Percentiles rank a stretch among this genome's conserved stretches.
Evolutionary conservation across 2,797 vertebrate genomes (phyloP).

Genomic region (Choloepus didactylus): DNA sequence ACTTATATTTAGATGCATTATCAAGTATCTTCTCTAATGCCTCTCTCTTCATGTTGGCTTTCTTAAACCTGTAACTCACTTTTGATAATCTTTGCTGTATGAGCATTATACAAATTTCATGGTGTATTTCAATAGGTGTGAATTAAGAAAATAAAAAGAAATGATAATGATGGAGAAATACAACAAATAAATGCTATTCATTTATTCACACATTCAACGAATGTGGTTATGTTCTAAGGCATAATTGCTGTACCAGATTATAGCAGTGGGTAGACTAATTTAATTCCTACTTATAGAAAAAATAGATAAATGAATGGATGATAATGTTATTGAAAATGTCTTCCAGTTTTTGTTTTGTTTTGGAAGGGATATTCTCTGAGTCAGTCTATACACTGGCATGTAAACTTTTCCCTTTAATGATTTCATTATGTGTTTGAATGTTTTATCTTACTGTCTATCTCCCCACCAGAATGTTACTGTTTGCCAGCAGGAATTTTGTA

Average conservation of each 20-base stretch:
- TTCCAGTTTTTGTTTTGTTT: neutral
- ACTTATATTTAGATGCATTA: neutral
- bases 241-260: neutral
- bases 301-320: neutral
- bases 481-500: neutral
- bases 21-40: neutral
- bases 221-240: neutral
- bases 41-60: neutral
- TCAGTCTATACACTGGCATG: neutral
- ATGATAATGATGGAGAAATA: neutral
- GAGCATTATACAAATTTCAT: neutral
- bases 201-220: neutral
- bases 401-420: neutral
- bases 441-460: neutral
- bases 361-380: neutral
- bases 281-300: neutral
- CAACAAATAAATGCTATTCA: neutral
- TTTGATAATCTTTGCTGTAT: neutral
- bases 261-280: rapidly evolving
- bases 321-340: neutral
- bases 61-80: neutral
- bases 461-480: neutral
- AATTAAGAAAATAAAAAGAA: neutral
- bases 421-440: neutral
- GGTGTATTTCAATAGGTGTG: neutral